Percentiles rank a stretch among this genome's conserved stretches.
Conservation (phyloP, 2,113 vertebrate species). For the Corydoras sp. region DNA sequence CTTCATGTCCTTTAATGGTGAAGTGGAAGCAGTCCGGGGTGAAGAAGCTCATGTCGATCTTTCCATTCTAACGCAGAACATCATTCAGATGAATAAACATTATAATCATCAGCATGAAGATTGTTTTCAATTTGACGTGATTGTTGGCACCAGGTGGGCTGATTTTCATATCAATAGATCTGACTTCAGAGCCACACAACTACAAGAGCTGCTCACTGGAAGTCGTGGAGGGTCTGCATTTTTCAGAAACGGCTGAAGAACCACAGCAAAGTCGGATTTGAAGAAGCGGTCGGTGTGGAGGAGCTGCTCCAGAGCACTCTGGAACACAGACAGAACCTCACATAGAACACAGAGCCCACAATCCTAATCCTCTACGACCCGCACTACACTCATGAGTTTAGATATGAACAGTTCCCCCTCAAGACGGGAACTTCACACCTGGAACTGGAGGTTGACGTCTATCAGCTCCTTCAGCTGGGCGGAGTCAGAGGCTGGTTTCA, state of each 20-base stretch:
- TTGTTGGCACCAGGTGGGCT: no score
- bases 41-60: slow-evolving; percentile 72
- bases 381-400: not conserved
- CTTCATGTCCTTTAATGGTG: slow-evolving; percentile 73
- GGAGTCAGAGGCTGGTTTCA: slow-evolving; percentile 58
- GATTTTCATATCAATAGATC: not conserved
- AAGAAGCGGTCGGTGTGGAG: slow-evolving; percentile 64
- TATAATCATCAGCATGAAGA: no score
- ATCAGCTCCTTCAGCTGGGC: slow-evolving; percentile 65
- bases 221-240: slow-evolving; percentile 62
- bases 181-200: not conserved
- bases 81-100: not conserved
- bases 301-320: slow-evolving; percentile 66
- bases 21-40: slow-evolving; percentile 76
- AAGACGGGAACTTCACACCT: slow-evolving; percentile 53
- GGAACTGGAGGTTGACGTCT: slow-evolving; percentile 66
- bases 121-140: no score
- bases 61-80: slow-evolving; percentile 57
- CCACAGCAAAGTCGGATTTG: slow-evolving; percentile 65
- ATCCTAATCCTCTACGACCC: not conserved
- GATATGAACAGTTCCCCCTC: not conserved
- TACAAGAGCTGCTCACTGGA: slow-evolving; percentile 50
- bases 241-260: slow-evolving; percentile 72
- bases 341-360: not conserved
- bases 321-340: not conserved